These are phyloP conservation scores for Nomada flava DNA, from an alignment of 2,888 invertebrate genomes.

Conservation along the genomic window DNA sequence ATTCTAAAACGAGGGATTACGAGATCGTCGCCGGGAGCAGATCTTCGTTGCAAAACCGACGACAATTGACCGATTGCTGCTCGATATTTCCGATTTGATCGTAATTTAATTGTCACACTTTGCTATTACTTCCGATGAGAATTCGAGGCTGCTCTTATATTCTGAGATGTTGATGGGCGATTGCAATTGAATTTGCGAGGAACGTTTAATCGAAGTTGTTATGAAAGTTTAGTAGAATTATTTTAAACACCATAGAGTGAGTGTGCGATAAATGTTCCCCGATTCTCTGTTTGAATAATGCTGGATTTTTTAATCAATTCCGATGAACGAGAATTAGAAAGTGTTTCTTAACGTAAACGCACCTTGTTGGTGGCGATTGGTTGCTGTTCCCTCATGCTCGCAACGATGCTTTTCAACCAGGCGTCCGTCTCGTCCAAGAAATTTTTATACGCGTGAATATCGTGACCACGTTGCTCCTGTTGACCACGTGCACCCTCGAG, in stretches of 20 bases:
- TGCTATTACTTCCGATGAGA: too few relatives aligned
- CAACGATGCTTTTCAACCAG: constrained; percentile 77
- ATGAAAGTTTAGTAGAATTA: background rate
- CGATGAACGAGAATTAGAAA: background rate
- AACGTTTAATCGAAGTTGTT: background rate
- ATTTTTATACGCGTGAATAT: constrained; percentile 83
- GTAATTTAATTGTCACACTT: background rate
- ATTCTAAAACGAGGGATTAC: constrained; percentile 38
- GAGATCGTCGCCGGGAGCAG: background rate
- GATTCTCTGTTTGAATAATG: background rate
- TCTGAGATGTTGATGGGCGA: too few relatives aligned
- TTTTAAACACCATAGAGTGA: background rate
- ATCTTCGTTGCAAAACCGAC: background rate
- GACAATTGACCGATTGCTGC: background rate
- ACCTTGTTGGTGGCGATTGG: constrained; percentile 73
- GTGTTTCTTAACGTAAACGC: constrained; percentile 31
- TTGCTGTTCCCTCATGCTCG: constrained; percentile 72
- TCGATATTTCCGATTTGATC: too few relatives aligned
- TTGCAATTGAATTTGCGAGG: background rate
- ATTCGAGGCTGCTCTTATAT: too few relatives aligned
- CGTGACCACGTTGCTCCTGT: constrained; percentile 85
- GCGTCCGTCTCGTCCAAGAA: constrained; percentile 80
- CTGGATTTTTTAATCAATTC: background rate
- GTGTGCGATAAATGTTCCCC: background rate
- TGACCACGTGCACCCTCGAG: constrained; percentile 85